Evolutionary conservation across 2,797 vertebrate genomes (phyloP).

Genomic region (Rhinella marina): DNA sequence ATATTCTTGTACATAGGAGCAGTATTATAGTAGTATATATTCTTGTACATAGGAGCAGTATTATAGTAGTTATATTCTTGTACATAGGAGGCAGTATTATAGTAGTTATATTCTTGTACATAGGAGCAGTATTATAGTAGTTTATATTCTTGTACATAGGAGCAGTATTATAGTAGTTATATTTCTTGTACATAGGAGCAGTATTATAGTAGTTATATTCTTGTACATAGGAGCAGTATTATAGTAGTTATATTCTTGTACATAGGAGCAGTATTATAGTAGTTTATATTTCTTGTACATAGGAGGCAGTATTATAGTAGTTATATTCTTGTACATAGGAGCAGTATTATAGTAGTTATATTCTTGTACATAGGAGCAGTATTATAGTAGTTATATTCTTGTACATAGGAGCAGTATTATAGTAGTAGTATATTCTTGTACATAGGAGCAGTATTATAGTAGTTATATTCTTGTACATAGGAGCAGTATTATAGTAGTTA

Average conservation of each 20-base stretch:
- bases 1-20: background rate
- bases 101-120: constrained; percentile 3
- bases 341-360: too few species aligned
- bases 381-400: constrained; percentile 3
- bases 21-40: constrained; percentile 6
- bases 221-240: background rate
- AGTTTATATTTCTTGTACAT: too few species aligned
- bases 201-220: constrained; percentile 10
- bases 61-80: constrained; percentile 9
- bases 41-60: background rate
- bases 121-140: background rate
- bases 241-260: too few species aligned
- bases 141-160: too few species aligned
- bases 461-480: constrained; percentile 3
- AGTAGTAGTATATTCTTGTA: constrained; percentile 9
- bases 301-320: too few species aligned
- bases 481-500: background rate
- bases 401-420: background rate
- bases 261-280: too few species aligned
- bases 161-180: constrained; percentile 13
- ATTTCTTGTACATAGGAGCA: background rate
- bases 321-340: too few species aligned
- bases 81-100: background rate
- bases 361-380: background rate
- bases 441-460: background rate